Evolutionary conservation across 2,888 invertebrate genomes (phyloP).

Genomic region (Cactoblastis cactorum): DNA sequence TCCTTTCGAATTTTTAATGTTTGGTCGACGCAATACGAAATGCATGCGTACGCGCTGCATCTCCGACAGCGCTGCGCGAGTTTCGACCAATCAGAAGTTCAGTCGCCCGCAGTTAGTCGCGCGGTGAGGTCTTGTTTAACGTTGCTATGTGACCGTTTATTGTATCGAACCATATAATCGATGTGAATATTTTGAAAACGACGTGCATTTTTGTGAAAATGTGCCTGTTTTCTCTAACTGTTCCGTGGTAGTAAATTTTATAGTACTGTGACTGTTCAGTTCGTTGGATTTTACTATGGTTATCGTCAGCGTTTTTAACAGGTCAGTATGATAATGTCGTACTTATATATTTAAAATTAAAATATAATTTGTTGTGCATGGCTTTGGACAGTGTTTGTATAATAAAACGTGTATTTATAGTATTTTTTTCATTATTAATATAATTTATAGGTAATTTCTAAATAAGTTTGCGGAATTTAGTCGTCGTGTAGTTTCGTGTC

Average conservation of each 20-base stretch:
- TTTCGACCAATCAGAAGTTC: conserved; percentile 45
- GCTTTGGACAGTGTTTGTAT: neutral
- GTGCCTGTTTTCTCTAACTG: conserved; percentile 48
- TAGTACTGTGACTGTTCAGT: conserved; percentile 32
- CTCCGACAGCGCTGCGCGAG: conserved; percentile 31
- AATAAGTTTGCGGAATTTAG: no score
- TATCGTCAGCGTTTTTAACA: conserved; percentile 76
- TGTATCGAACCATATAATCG: conserved; percentile 34
- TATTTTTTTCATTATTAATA: neutral
- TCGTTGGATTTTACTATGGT: conserved; percentile 73
- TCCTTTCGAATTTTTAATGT: conserved; percentile 27
- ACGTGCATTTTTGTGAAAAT: conserved; percentile 64
- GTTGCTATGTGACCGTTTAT: conserved; percentile 42
- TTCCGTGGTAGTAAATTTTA: conserved; percentile 47
- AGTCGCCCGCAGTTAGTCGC: conserved; percentile 50
- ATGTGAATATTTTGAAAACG: conserved; percentile 42
- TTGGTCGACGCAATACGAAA: conserved; percentile 18
- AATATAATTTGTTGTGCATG: conserved; percentile 10
- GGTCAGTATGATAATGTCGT: conserved; percentile 45
- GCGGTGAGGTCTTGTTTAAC: conserved; percentile 39
- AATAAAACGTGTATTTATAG: neutral
- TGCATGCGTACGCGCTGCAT: conserved; percentile 53
- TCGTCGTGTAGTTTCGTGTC: no score
- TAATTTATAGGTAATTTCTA: no score
- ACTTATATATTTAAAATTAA: neutral